Conservation (phyloP, 1,140 invertebrate genomes). For the Microvelia longipes region DNA sequence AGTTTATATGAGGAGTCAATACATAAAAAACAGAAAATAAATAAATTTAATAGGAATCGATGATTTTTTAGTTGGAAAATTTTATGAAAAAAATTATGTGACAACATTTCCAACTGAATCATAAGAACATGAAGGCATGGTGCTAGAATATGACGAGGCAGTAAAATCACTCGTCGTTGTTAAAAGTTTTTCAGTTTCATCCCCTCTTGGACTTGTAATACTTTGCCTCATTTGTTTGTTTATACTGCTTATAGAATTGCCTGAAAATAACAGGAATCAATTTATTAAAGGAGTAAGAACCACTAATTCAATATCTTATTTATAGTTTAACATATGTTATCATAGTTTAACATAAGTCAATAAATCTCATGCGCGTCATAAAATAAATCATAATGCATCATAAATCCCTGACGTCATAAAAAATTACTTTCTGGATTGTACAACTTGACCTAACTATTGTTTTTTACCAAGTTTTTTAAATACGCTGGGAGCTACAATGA, state of each 20-base stretch:
- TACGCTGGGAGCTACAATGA: too few species aligned
- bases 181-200: neutral
- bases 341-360: neutral
- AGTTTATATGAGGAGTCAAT: too few species aligned
- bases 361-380: neutral
- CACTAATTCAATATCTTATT: neutral
- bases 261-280: neutral
- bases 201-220: neutral
- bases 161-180: neutral
- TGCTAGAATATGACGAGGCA: neutral
- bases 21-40: too few species aligned
- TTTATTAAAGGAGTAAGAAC: too few species aligned
- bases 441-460: too few species aligned
- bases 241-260: constrained; percentile 11
- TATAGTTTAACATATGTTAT: neutral
- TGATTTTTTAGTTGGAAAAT: too few species aligned
- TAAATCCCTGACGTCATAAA: too few species aligned
- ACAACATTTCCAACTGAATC: neutral
- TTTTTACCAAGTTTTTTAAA: too few species aligned
- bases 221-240: constrained; percentile 9
- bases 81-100: neutral
- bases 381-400: neutral
- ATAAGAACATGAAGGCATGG: neutral
- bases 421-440: too few species aligned
- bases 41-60: too few species aligned